Evolutionary conservation across 2,797 vertebrate genomes (phyloP).

Genomic region (Netta rufina): DNA sequence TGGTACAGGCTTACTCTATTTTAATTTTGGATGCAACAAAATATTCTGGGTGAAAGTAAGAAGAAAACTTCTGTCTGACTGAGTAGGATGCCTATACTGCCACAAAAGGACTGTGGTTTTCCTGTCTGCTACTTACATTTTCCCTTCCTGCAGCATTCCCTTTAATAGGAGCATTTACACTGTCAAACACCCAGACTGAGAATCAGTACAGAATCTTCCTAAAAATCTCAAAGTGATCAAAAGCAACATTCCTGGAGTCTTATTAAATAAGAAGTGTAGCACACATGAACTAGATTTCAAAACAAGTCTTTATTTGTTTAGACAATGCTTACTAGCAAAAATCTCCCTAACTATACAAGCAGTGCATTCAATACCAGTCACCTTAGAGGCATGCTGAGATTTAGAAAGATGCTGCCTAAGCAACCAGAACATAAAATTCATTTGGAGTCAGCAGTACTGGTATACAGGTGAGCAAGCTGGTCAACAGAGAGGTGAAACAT

Average conservation of each 20-base stretch:
- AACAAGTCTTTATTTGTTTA: neutral
- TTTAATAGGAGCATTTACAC: neutral
- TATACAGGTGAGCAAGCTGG: neutral
- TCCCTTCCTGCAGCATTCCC: neutral
- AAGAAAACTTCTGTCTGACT: neutral
- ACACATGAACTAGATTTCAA: neutral
- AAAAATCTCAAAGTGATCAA: neutral
- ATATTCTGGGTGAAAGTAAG: neutral
- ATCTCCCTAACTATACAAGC: neutral
- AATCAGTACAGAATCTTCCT: neutral
- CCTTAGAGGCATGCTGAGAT: neutral
- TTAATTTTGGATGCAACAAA: neutral
- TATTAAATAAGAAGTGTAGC: neutral
- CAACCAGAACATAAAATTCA: neutral
- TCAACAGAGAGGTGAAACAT: neutral
- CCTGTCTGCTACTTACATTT: neutral
- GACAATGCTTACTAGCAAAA: neutral
- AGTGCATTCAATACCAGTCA: neutral
- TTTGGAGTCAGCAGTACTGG: neutral
- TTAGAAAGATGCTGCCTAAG: too few relatives aligned
- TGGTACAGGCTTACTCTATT: neutral
- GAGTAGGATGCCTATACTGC: neutral
- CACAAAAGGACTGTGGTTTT: neutral
- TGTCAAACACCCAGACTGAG: neutral
- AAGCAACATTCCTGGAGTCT: neutral